A percentile compares a stretch with the other conserved stretches of the same genome.
Conservation (phyloP, 2,888 invertebrate genomes). For the Liopterus haemorrhoidalis region DNA sequence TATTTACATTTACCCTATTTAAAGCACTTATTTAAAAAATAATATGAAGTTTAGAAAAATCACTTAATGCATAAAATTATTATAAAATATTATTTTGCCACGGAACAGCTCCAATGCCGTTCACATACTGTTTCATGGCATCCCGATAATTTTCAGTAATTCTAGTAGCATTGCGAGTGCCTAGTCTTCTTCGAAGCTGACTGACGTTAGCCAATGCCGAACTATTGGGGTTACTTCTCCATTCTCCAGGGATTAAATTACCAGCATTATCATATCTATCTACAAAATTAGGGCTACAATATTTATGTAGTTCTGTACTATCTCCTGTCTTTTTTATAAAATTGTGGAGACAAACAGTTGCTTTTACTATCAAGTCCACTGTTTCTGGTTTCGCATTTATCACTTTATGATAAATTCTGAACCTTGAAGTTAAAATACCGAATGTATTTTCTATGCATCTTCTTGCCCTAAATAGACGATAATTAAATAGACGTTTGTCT, state of each 20-base stretch:
- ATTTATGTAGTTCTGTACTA: too few species aligned
- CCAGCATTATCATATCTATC: too few species aligned
- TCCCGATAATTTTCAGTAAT: not conserved
- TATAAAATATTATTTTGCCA: constrained; percentile 1
- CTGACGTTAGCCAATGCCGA: not conserved
- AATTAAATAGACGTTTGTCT: constrained; percentile 13
- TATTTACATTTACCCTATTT: too few species aligned
- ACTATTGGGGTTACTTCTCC: too few species aligned
- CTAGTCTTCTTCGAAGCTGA: not conserved
- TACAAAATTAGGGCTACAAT: too few species aligned
- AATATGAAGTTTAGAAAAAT: too few species aligned
- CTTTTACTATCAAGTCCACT: not conserved
- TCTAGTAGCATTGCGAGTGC: constrained; percentile 1
- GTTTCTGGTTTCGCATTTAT: constrained; percentile 9
- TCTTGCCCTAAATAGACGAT: constrained; percentile 11
- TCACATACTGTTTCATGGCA: not conserved
- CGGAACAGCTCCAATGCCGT: not conserved
- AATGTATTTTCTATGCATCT: constrained; percentile 18
- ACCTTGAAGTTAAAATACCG: constrained; percentile 17
- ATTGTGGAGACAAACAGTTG: constrained; percentile 2
- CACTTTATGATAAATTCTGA: constrained; percentile 14
- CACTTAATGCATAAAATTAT: too few species aligned
- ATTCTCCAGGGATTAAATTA: too few species aligned
- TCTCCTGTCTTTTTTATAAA: not conserved
- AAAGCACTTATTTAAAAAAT: too few species aligned